Conservation (phyloP, 1,140 invertebrate species). For the Carposina sasakii region DNA sequence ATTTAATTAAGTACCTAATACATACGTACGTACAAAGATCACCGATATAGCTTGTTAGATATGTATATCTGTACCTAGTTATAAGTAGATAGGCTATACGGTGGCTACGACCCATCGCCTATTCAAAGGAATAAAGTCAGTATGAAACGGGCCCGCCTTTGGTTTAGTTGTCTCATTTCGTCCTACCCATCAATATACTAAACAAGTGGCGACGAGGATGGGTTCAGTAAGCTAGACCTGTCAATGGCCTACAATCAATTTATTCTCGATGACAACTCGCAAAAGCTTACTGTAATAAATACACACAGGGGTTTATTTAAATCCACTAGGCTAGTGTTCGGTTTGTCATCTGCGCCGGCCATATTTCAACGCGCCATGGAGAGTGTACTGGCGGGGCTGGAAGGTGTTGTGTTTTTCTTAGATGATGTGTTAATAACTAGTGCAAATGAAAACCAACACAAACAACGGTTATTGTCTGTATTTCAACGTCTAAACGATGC, state of each 20-base stretch:
- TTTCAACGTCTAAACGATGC: conserved; percentile 19
- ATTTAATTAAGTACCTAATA: too few relatives aligned
- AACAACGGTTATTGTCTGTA: conserved; percentile 20
- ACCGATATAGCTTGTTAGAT: too few relatives aligned
- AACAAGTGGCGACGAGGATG: too few relatives aligned
- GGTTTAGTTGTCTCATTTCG: too few relatives aligned
- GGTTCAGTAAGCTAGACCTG: background rate
- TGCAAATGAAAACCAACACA: conserved; percentile 19
- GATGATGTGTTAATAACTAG: conserved; percentile 23
- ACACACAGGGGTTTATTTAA: conserved; percentile 20
- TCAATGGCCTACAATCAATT: background rate
- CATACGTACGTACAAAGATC: too few relatives aligned
- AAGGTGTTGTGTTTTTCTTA: conserved; percentile 10
- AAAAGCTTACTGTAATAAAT: conserved; percentile 11
- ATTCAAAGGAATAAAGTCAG: too few relatives aligned
- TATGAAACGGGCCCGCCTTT: too few relatives aligned
- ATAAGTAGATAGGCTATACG: too few relatives aligned
- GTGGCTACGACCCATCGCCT: too few relatives aligned
- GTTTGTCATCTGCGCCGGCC: conserved; percentile 21
- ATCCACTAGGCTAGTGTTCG: conserved; percentile 18
- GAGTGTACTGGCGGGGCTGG: conserved; percentile 17
- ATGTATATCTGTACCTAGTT: too few relatives aligned
- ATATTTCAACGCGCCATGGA: conserved; percentile 31
- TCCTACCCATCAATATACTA: too few relatives aligned
- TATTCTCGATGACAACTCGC: background rate